These are phyloP conservation scores for Drosophila carrolli DNA, from an alignment of 1,140 invertebrate genomes.

Conservation along the genomic window DNA sequence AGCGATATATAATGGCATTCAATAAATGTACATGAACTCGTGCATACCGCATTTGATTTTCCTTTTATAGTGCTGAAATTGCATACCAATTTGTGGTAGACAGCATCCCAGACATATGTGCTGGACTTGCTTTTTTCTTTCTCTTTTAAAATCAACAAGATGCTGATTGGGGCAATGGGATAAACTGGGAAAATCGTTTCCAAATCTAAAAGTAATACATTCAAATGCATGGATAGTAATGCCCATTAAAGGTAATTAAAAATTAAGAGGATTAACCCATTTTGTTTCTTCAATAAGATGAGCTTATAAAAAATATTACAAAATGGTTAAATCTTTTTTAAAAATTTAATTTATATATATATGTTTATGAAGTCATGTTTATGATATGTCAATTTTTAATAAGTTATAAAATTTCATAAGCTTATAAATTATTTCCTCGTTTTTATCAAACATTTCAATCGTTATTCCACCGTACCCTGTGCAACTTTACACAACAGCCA, in stretches of 20 bases:
- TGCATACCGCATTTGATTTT: constrained; percentile 39
- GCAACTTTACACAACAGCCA: constrained; percentile 7
- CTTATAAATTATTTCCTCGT: no score
- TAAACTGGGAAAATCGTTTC: neutral
- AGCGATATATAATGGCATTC: constrained; percentile 22
- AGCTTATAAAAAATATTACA: no score
- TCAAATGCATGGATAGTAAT: neutral
- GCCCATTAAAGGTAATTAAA: no score
- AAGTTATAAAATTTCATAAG: no score
- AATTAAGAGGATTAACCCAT: no score
- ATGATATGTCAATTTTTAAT: no score
- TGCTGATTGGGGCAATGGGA: constrained; percentile 3
- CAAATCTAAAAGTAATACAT: no score
- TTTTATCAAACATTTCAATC: no score
- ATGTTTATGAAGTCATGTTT: no score
- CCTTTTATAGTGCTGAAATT: constrained; percentile 57
- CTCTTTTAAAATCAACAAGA: constrained; percentile 18
- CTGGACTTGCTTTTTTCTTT: neutral
- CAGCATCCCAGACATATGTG: constrained; percentile 13
- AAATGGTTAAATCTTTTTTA: no score
- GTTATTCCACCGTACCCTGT: neutral
- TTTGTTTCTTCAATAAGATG: no score
- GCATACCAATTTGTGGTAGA: constrained; percentile 57
- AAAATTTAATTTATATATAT: no score
- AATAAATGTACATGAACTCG: neutral